These are phyloP conservation scores for Propithecus coquereli DNA, from an alignment of 2,113 vertebrate species.

Conservation along the genomic window DNA sequence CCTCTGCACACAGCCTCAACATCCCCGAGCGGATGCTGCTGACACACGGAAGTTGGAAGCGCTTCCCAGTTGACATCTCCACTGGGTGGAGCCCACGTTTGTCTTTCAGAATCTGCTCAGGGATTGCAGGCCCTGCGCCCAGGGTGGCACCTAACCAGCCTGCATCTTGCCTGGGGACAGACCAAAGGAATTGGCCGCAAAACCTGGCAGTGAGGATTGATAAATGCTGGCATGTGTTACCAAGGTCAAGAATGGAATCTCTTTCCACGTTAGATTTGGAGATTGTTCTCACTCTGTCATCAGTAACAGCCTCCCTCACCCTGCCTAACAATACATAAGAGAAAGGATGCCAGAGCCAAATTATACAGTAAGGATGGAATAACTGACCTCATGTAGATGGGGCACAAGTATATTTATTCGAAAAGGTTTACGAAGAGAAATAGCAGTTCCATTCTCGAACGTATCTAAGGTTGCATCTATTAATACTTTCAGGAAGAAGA, in stretches of 20 bases:
- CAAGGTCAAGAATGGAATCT: neutral
- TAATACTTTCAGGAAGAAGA: neutral
- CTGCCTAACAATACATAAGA: neutral
- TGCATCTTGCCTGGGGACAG: neutral
- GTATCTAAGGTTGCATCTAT: neutral
- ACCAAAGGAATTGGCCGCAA: neutral
- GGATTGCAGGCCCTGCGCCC: neutral
- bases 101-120: neutral
- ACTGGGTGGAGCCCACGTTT: neutral
- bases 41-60: neutral
- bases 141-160: neutral
- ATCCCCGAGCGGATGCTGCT: rapidly evolving
- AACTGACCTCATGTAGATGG: neutral
- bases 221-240: neutral
- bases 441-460: neutral
- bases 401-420: neutral
- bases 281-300: neutral
- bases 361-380: neutral
- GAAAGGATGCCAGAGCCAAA: neutral
- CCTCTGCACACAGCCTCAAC: neutral
- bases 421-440: neutral
- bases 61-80: neutral
- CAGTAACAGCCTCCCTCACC: neutral
- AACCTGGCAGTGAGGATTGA: neutral
- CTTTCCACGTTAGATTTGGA: neutral